These are phyloP conservation scores for Thereva unica DNA, from an alignment of 2,888 invertebrate genomes.

Conservation along the genomic window DNA sequence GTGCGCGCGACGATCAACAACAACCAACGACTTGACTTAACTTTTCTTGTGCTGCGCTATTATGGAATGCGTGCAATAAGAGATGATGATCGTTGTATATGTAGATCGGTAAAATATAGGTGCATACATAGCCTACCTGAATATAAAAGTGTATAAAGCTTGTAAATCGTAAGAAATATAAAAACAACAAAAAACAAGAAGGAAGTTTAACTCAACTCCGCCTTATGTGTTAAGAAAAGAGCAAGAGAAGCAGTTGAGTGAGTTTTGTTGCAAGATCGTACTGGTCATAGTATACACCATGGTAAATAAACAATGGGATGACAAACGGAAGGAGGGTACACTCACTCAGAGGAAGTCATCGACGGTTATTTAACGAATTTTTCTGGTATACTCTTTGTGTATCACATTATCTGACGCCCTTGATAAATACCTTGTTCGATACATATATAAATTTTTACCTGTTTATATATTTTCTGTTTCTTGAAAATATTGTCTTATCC, in stretches of 20 bases:
- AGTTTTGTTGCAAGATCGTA: neutral
- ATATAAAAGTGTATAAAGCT: neutral
- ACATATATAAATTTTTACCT: neutral
- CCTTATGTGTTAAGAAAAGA: constrained; percentile 26
- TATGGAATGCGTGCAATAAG: no score
- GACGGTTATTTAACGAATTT: constrained; percentile 43
- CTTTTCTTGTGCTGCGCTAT: no score
- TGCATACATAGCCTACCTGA: no score
- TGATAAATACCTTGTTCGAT: neutral
- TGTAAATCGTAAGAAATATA: neutral
- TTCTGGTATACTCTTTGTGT: constrained; percentile 25
- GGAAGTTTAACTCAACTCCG: constrained; percentile 34
- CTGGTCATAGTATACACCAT: constrained; percentile 21
- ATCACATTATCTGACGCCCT: constrained; percentile 3
- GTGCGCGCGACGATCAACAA: constrained; percentile 19
- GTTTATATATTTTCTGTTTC: constrained; percentile 10
- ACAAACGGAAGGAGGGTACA: constrained; percentile 35
- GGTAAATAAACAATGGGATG: constrained; percentile 28
- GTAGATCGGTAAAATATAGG: no score
- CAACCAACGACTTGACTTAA: no score
- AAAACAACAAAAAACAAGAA: constrained; percentile 1
- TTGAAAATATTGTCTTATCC: neutral
- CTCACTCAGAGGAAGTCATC: constrained; percentile 32
- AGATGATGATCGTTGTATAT: no score
- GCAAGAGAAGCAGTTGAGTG: constrained; percentile 7